Evolutionary conservation across 2,797 vertebrate genomes (phyloP).

Genomic region (Malurus splendens): DNA sequence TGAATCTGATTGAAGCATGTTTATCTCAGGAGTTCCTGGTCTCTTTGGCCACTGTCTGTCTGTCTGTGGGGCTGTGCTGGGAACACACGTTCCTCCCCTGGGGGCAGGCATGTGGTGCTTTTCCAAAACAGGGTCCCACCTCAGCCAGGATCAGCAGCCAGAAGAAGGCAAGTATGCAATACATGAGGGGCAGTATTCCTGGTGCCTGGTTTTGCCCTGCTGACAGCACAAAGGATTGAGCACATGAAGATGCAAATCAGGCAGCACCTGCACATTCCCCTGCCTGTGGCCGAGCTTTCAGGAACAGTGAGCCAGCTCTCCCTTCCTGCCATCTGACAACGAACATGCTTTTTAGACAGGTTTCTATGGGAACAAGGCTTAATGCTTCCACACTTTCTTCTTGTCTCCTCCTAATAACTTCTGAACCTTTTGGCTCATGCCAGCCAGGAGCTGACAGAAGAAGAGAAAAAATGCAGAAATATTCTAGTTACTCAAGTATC

Average conservation of each 20-base stretch:
- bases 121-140: background rate
- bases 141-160: background rate
- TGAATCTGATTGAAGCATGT: fast-evolving
- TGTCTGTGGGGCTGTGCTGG: background rate
- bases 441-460: background rate
- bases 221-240: background rate
- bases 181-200: fast-evolving
- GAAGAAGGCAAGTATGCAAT: background rate
- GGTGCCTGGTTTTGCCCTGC: background rate
- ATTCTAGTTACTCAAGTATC: background rate
- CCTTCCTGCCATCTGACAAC: background rate
- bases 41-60: background rate
- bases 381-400: background rate
- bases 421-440: background rate
- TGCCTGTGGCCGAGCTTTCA: background rate
- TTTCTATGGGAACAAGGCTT: conserved; percentile 43
- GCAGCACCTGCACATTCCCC: background rate
- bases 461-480: background rate
- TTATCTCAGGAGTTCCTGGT: background rate
- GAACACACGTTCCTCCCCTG: background rate
- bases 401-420: background rate
- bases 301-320: fast-evolving
- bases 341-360: background rate
- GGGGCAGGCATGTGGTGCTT: background rate
- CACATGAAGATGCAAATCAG: background rate